Percentiles rank a stretch among this genome's conserved stretches.
These are phyloP conservation scores for Polietes domitor DNA, from an alignment of 2,888 invertebrate genomes.

Conservation along the genomic window DNA sequence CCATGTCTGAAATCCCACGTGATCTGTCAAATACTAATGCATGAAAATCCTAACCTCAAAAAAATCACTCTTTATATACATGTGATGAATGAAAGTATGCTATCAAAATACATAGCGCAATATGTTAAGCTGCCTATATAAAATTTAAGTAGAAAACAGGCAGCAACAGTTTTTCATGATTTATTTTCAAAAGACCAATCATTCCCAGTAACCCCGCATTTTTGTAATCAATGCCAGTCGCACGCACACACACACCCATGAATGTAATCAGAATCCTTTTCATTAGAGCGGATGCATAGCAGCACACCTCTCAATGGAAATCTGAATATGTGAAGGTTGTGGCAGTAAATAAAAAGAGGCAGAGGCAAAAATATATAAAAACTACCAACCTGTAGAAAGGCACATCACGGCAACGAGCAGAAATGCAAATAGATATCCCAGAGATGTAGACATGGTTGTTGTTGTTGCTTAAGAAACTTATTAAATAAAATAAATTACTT, in stretches of 20 bases:
- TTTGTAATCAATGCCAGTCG: background rate
- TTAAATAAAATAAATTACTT: slow-evolving; percentile 7
- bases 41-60: too few relatives aligned
- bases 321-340: background rate
- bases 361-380: background rate
- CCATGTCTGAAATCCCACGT: too few relatives aligned
- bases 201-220: background rate
- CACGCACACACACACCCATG: background rate
- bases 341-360: background rate
- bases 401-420: slow-evolving; percentile 70
- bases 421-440: slow-evolving; percentile 65
- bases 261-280: slow-evolving; percentile 5
- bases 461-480: background rate
- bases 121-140: too few relatives aligned
- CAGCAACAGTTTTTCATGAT: too few relatives aligned
- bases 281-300: background rate
- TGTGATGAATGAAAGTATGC: too few relatives aligned
- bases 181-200: background rate
- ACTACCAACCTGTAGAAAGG: slow-evolving; percentile 73
- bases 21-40: too few relatives aligned
- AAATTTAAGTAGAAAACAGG: too few relatives aligned
- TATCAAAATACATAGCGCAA: too few relatives aligned
- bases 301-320: background rate
- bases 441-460: slow-evolving; percentile 62
- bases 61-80: too few relatives aligned